These are phyloP conservation scores for Trichonephila clavipes DNA, from an alignment of 1,140 invertebrate genomes.

Conservation along the genomic window DNA sequence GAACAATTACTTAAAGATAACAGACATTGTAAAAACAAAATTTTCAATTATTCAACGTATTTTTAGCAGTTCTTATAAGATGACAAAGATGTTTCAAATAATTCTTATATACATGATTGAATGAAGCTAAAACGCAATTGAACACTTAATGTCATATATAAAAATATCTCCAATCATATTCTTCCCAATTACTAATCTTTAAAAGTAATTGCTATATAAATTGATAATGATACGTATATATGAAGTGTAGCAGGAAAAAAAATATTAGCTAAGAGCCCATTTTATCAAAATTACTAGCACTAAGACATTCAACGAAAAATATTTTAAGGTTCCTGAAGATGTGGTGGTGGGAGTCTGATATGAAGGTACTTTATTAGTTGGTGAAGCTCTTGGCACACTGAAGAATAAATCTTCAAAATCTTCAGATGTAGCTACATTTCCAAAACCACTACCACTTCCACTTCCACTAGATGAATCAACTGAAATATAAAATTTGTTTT, in stretches of 20 bases:
- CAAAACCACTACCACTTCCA: constrained; percentile 75
- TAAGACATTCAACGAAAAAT: constrained; percentile 51
- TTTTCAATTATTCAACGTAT: not conserved
- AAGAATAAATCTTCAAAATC: constrained; percentile 76
- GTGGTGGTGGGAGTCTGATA: constrained; percentile 9
- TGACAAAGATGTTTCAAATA: not conserved
- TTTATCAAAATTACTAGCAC: constrained; percentile 13
- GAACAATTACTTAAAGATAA: not conserved
- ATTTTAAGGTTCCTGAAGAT: constrained; percentile 37
- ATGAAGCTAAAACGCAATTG: constrained; percentile 23
- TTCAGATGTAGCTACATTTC: constrained; percentile 17
- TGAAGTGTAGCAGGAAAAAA: not conserved
- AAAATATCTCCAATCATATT: not conserved
- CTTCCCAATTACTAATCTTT: not conserved
- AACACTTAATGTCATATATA: constrained; percentile 17
- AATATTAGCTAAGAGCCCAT: constrained; percentile 68
- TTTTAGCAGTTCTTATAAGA: not conserved
- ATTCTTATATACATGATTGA: not conserved
- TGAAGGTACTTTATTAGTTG: constrained; percentile 47
- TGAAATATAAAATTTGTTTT: constrained; percentile 19
- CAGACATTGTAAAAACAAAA: not conserved
- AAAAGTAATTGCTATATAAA: not conserved
- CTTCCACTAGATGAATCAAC: constrained; percentile 69
- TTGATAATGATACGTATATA: constrained; percentile 16
- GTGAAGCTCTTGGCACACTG: constrained; percentile 65